A percentile compares a stretch with the other conserved stretches of the same genome.
Evolutionary conservation across 2,888 invertebrate genomes (phyloP).

Genomic region (Cyrtodaria siliqua): DNA sequence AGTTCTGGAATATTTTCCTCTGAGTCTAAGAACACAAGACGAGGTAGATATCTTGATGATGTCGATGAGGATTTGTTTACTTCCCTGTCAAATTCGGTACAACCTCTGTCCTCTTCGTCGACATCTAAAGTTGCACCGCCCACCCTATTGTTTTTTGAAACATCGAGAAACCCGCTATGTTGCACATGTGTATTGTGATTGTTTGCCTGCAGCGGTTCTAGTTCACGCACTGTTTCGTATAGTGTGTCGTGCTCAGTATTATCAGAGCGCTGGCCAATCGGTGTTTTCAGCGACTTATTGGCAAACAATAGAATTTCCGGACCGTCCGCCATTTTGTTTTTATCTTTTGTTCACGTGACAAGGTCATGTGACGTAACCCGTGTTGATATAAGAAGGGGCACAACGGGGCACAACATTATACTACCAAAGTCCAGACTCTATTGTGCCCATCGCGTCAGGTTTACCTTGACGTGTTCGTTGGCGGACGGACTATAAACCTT

Average conservation of each 20-base stretch:
- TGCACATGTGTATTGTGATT: conserved; percentile 9
- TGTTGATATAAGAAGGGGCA: too few species aligned
- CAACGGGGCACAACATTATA: too few species aligned
- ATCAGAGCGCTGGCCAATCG: conserved; percentile 19
- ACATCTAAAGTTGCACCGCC: conserved; percentile 10
- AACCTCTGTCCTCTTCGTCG: conserved; percentile 35
- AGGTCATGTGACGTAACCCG: too few species aligned
- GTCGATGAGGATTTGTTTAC: conserved; percentile 3
- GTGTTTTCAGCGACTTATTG: conserved; percentile 8
- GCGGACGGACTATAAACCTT: too few species aligned
- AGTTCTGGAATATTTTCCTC: conserved; percentile 31
- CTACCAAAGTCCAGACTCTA: too few species aligned
- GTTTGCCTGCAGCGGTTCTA: conserved; percentile 3
- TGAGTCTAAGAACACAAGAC: conserved; percentile 47
- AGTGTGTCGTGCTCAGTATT: neutral
- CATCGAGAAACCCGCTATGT: neutral
- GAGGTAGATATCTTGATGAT: conserved; percentile 18
- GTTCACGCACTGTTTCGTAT: conserved; percentile 4
- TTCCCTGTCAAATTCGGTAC: neutral
- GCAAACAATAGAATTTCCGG: conserved; percentile 15
- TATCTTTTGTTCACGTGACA: conserved; percentile 7
- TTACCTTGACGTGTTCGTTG: too few species aligned
- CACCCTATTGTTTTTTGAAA: neutral
- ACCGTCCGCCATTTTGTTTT: conserved; percentile 29
- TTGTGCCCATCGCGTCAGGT: too few species aligned